Evolutionary conservation across 2,113 vertebrate genomes (phyloP).

Genomic region (Brachypteracias leptosomus): DNA sequence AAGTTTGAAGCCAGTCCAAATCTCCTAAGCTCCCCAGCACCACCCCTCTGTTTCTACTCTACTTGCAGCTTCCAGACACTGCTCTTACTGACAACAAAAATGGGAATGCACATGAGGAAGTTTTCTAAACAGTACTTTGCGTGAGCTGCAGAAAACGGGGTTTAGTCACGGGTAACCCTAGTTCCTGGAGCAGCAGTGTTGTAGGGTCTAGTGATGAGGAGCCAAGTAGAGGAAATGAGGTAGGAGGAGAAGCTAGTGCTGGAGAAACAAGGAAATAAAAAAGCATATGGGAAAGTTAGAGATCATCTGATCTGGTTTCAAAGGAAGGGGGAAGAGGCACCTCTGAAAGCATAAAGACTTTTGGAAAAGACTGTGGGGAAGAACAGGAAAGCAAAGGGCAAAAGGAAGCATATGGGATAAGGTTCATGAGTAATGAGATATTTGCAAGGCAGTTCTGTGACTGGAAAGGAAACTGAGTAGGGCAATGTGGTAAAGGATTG

Average conservation of each 20-base stretch:
- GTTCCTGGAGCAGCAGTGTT: background rate
- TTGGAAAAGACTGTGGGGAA: background rate
- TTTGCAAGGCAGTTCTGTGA: background rate
- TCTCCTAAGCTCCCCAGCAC: constrained; percentile 17
- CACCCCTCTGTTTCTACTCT: constrained; percentile 40
- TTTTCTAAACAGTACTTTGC: constrained; percentile 9
- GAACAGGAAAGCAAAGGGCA: background rate
- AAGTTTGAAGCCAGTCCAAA: constrained; percentile 59
- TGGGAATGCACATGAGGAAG: background rate
- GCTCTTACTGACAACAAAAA: background rate
- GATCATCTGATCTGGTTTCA: background rate
- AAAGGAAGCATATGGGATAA: background rate
- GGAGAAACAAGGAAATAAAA: background rate
- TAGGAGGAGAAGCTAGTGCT: background rate
- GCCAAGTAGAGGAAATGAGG: constrained; percentile 12
- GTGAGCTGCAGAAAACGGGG: background rate
- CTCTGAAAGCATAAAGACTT: background rate
- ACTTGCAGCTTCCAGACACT: constrained; percentile 1
- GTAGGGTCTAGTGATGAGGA: background rate
- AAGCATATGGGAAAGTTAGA: background rate
- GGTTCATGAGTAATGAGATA: background rate
- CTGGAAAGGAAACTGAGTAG: background rate
- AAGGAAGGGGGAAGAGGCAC: background rate
- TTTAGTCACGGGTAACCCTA: background rate
- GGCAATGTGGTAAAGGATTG: background rate